phyloP scores from a whole-genome alignment of 2,797 vertebrate genomes.

The Cirrhinus mrigala region DNA sequence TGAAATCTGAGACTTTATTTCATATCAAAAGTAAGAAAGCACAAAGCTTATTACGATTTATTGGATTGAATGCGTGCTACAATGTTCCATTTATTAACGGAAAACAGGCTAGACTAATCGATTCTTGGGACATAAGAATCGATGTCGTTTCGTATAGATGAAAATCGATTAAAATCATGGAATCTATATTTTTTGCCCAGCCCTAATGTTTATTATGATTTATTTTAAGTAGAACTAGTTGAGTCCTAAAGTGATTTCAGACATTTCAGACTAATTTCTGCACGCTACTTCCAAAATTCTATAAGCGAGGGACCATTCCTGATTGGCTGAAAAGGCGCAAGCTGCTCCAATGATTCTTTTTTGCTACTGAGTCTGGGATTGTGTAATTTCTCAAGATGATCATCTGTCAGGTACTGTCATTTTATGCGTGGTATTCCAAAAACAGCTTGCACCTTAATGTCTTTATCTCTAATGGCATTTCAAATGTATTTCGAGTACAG shows the following conservation, averaged over 20 bases:
- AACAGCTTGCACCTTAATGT: background rate
- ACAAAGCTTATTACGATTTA: no score
- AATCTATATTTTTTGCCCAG: no score
- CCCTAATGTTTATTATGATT: background rate
- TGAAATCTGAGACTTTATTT: no score
- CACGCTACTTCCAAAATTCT: background rate
- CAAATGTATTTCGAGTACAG: background rate
- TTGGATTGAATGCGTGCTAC: no score
- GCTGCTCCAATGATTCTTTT: background rate
- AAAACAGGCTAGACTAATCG: no score
- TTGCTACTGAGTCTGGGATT: background rate
- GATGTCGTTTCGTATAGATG: no score
- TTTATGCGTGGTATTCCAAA: background rate
- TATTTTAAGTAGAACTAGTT: background rate
- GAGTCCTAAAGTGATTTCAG: background rate
- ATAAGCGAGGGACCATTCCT: background rate
- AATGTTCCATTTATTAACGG: no score
- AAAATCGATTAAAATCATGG: no score
- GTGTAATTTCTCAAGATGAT: background rate
- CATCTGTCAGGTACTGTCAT: background rate
- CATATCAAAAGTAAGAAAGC: no score
- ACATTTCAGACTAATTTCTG: background rate
- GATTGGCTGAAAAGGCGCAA: background rate
- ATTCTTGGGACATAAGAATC: no score
- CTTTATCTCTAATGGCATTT: constrained; percentile 32